Evolutionary conservation across 1,140 invertebrate species (phyloP), one percentile per base, ranked within the genome.

Genomic region (Euura lappo): DNA sequence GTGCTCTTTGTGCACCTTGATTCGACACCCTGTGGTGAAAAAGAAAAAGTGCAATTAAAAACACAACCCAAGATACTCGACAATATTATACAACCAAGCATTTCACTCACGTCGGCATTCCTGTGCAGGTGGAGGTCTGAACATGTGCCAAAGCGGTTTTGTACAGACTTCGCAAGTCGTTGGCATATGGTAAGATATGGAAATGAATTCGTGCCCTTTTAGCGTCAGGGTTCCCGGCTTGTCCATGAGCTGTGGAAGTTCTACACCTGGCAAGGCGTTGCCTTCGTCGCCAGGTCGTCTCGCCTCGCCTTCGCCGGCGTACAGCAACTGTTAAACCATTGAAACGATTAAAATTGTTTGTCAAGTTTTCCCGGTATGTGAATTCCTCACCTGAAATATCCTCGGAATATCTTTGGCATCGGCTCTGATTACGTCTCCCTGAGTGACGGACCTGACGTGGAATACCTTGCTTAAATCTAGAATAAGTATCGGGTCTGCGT

Each of bases 321-420:
- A 98, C 74, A 98, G 88, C 80, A 98, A 90, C 91, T 93, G 73
- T 7, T 84, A 81, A 69, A 51, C 10, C n/a, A 66, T 47, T 0
- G n/a, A 8, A 60, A 74, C 10, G 13, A 68, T 28, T 60, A 51
- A 10, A 74, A 43, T 69, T 45, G 71, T 47, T 13, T 64, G 65
- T 69, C n/a, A 28, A 3, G n/a, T 10, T 42, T 68, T 68, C 11
- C 44, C 10, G 28, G 13, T 60, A 70, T n/a, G 51, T 6, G 3
- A n/a, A 60, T 60, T 60, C 13, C 51, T 79, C 86, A 94, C 93
- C 91, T 99, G 98, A 89, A 99, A 99, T 90, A 99, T 99, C 87
- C 97, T 94, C 81, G 98, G 98, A 88, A 99, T 98, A 91, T 99
- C 97, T 93, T 98, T 98, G 86, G 96, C 96, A 91, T 99, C 97